These are phyloP conservation scores for Galemys pyrenaicus DNA, from an alignment of 2,113 vertebrate species.

Conservation along the genomic window DNA sequence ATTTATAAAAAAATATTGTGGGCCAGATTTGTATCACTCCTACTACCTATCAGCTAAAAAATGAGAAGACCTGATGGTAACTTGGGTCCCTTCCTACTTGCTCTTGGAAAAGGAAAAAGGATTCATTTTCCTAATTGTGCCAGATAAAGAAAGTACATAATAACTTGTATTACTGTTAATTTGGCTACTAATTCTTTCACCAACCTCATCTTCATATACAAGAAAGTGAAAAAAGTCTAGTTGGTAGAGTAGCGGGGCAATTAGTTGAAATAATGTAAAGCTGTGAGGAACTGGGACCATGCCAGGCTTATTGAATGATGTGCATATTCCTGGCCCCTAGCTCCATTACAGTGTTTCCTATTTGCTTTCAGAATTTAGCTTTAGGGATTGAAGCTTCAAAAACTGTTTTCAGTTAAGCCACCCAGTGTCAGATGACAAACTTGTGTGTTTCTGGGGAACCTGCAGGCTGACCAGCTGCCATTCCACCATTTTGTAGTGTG, in stretches of 20 bases:
- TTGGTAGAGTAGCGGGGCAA: not conserved
- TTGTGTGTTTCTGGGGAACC: not conserved
- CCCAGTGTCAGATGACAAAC: not conserved
- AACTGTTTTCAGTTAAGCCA: not conserved
- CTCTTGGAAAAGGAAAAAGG: not conserved
- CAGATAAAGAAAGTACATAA: not conserved
- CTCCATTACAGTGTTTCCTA: not conserved
- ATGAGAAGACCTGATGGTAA: not conserved
- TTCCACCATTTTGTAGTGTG: not conserved
- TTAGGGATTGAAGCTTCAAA: not conserved
- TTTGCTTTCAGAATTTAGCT: conserved; percentile 48
- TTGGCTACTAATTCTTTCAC: conserved; percentile 23
- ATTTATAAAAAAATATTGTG: conserved; percentile 1
- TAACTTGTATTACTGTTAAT: not conserved
- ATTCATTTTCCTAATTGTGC: not conserved
- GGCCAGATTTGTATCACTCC: not conserved
- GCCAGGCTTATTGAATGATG: not conserved
- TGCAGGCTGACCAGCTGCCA: not conserved
- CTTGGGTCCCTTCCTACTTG: not conserved
- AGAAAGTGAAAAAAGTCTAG: not conserved
- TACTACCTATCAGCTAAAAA: conserved; percentile 21
- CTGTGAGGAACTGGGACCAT: not conserved
- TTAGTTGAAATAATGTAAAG: conserved; percentile 33
- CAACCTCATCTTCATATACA: not conserved
- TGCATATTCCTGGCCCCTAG: not conserved